Evolutionary conservation across 2,797 vertebrate genomes (phyloP).

Genomic region (Falco naumanni): DNA sequence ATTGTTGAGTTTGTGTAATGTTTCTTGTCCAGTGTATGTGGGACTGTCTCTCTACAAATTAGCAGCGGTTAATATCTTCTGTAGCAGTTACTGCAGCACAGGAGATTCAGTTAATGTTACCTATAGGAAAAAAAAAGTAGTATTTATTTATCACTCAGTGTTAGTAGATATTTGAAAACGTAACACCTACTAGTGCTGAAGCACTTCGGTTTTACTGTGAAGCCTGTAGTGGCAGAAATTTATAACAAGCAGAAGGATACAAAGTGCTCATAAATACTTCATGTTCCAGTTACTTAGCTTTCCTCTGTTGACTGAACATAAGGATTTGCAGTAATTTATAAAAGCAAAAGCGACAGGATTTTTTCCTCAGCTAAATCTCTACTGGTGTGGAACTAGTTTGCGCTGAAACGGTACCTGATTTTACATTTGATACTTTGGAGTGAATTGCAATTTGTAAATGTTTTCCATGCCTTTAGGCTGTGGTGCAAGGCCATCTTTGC

Average conservation of each 20-base stretch:
- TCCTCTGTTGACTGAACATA: rapidly evolving
- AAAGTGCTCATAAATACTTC: background rate
- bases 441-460: background rate
- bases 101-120: background rate
- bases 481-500: slow-evolving; percentile 97
- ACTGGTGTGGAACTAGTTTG: background rate
- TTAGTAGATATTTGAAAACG: background rate
- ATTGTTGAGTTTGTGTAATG: background rate
- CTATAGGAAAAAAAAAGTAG: background rate
- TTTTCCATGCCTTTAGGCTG: slow-evolving; percentile 77
- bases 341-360: background rate
- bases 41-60: background rate
- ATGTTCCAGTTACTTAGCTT: background rate
- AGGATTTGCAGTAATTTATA: background rate
- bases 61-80: background rate
- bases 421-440: rapidly evolving
- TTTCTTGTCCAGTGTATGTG: rapidly evolving
- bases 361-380: background rate
- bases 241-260: background rate
- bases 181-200: background rate
- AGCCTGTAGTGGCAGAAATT: background rate
- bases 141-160: background rate
- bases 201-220: background rate
- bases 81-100: rapidly evolving
- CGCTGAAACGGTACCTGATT: background rate